Percentiles rank a stretch among this genome's conserved stretches.
Conservation (phyloP, 2,797 vertebrate species). For the Alosa sapidissima region DNA sequence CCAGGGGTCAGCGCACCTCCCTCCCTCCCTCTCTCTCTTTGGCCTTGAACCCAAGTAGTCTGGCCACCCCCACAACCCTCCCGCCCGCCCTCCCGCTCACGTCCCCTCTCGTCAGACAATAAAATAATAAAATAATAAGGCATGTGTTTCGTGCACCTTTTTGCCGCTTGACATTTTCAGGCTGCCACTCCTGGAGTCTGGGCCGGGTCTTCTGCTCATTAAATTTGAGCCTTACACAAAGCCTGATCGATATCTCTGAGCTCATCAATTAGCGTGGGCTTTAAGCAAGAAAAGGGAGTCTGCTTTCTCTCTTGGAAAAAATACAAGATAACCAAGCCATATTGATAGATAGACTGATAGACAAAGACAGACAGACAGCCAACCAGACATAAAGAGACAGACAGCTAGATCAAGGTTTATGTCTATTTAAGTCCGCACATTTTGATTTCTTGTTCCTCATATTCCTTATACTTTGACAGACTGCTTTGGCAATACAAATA, state of each 20-base stretch:
- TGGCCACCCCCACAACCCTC: constrained; percentile 33
- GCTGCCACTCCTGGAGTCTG: constrained; percentile 27
- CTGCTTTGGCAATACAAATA: too few relatives aligned
- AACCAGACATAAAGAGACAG: background rate
- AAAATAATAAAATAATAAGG: background rate
- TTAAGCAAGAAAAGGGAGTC: constrained; percentile 23
- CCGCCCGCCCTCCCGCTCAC: background rate
- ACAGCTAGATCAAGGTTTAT: background rate
- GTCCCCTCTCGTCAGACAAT: background rate
- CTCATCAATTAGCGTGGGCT: constrained; percentile 43
- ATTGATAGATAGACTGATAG: background rate
- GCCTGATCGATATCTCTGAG: constrained; percentile 46
- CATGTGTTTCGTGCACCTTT: constrained; percentile 32
- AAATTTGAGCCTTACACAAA: constrained; percentile 30
- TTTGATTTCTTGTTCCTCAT: background rate
- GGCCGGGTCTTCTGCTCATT: constrained; percentile 34
- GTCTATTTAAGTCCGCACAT: too few relatives aligned
- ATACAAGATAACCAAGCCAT: background rate
- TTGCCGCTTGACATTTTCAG: constrained; percentile 50
- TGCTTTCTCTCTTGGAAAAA: background rate
- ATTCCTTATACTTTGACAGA: too few relatives aligned
- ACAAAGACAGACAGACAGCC: background rate
- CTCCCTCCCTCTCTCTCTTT: background rate
- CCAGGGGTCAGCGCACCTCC: constrained; percentile 50
- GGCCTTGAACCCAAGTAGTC: constrained; percentile 66